A percentile compares a stretch with the other conserved stretches of the same genome.
These are phyloP conservation scores for Chaenogobius annularis DNA, from an alignment of 2,113 vertebrate species.

Conservation along the genomic window DNA sequence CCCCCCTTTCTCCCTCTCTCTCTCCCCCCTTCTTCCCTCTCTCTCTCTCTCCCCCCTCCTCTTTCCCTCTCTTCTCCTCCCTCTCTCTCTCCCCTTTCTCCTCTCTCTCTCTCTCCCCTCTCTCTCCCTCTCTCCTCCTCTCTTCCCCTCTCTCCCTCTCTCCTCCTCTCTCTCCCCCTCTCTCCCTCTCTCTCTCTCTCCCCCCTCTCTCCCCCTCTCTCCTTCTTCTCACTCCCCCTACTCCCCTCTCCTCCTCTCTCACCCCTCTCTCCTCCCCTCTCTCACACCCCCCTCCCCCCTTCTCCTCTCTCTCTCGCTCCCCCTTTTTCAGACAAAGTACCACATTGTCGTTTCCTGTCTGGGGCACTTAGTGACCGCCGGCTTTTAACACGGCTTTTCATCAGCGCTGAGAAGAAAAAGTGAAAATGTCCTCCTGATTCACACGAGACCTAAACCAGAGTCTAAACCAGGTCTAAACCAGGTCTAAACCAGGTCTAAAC, in stretches of 20 bases:
- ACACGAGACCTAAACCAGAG: no score
- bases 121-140: not conserved
- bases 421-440: no score
- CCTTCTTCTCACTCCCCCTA: not conserved
- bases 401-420: constrained; percentile 16
- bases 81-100: no score
- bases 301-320: not conserved
- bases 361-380: constrained; percentile 67
- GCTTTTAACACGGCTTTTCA: constrained; percentile 53
- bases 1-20: not conserved
- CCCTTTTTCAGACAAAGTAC: constrained; percentile 51
- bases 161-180: not conserved
- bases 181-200: not conserved
- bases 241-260: not conserved
- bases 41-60: not conserved
- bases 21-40: not conserved
- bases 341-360: constrained; percentile 65
- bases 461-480: no score
- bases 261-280: no score
- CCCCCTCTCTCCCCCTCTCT: not conserved
- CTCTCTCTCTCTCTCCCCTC: no score
- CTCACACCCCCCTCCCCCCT: not conserved
- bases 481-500: no score
- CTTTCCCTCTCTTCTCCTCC: not conserved
- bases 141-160: not conserved